Evolutionary conservation across 2,888 invertebrate genomes (phyloP), one percentile per base, ranked within the genome.

Genomic region (Ectemnius cavifrons): DNA sequence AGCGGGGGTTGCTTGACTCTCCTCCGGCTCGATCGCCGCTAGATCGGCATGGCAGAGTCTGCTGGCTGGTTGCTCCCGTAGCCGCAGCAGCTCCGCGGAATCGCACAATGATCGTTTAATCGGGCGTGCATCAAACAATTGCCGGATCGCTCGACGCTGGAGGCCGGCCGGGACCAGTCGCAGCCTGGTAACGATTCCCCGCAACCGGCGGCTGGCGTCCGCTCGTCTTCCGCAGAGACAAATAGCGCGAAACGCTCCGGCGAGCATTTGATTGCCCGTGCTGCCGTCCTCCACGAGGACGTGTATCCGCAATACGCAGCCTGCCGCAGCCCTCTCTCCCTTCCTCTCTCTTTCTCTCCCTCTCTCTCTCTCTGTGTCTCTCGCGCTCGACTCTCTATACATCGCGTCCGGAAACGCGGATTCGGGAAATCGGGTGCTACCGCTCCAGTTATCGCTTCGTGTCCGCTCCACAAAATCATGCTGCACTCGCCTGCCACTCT

Each of bases 231-330:
- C 90, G 89, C 86, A 87, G 85, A 87, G 89, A 88, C 88, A 89
- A 89, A 87, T 87, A 87, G 83, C 82, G 83, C 84, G 86, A 84
- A 86, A 86, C 87, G 89, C 81, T 83, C 82, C 86, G 85, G 80
- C 87, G 86, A 88, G 84, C 87, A 88, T 89, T 90, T 89, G 89
- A 90, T 90, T 88, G 89, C 82, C 87, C 90, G 88, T 90, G 89
- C 84, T 87, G 90, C 87, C 88, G 86, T 87, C 87, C 87, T 86
- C 82, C 86, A 86, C 86, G 86, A 87, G 84, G 79, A 80, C 84
- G 81, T 78, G 80, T 84, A 82, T 84, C 78, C 85, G 81, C 85
- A 76, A 83, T 83, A 76, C 82, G 82, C 75, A 69, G 52, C 67
- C 84, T 65, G 71, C 68, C 71, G 37, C 37, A 37, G 8, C 11